Conservation (phyloP, 2,113 vertebrate species). For the Cyanoderma ruficeps region DNA sequence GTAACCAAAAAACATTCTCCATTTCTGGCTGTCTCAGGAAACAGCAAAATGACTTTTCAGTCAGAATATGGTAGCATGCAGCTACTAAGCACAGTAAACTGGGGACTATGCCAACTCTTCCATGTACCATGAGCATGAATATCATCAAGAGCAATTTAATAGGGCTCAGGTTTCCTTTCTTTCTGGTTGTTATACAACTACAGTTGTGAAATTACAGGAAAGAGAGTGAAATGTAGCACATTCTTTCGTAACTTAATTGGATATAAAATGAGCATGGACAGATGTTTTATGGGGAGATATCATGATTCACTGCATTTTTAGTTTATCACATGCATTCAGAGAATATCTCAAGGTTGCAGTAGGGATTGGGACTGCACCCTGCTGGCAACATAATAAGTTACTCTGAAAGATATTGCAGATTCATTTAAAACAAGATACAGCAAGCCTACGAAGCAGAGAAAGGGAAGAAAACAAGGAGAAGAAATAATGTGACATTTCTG, state of each 20-base stretch:
- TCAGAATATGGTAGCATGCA: not conserved
- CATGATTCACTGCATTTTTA: not conserved
- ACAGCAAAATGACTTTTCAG: not conserved
- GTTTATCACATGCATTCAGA: not conserved
- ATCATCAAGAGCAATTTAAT: not conserved
- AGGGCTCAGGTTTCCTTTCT: not conserved
- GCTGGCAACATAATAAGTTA: not conserved
- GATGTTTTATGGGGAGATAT: not conserved
- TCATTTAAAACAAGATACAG: constrained; percentile 11
- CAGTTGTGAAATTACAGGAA: not conserved
- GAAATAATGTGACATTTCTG: not conserved
- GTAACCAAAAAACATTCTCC: not conserved
- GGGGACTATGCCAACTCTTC: not conserved
- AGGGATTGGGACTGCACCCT: not conserved
- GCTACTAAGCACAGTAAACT: not conserved
- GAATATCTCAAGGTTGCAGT: not conserved
- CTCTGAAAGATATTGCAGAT: not conserved
- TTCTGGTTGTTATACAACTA: not conserved
- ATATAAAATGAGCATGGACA: not conserved
- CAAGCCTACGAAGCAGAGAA: not conserved
- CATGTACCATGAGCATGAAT: not conserved
- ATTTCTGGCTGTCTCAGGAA: not conserved
- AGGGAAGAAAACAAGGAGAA: not conserved
- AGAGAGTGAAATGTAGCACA: not conserved
- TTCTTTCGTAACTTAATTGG: not conserved